Percentiles rank a stretch among this genome's conserved stretches.
Conservation (phyloP, 2,888 invertebrate species). For the Scaptomyza parva region DNA sequence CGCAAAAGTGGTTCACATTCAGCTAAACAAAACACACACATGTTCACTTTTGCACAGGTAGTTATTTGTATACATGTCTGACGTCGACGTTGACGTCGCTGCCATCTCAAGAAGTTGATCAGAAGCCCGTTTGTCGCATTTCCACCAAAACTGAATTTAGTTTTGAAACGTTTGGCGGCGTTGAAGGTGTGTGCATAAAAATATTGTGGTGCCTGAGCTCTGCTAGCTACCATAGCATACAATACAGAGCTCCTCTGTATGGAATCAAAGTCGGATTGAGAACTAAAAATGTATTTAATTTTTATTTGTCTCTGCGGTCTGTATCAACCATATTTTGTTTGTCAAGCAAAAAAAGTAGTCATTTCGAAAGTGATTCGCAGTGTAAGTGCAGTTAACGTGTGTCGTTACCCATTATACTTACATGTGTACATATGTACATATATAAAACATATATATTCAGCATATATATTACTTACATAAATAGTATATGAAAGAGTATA, state of each 20-base stretch:
- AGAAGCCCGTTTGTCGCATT: constrained; percentile 83
- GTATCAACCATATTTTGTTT: constrained; percentile 32
- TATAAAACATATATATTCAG: too few species aligned
- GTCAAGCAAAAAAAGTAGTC: constrained; percentile 11
- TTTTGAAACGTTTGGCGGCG: constrained; percentile 85
- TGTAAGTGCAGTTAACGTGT: constrained; percentile 60
- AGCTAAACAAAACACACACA: constrained; percentile 27
- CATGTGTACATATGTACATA: background rate
- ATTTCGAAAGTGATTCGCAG: constrained; percentile 60
- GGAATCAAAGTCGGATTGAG: constrained; percentile 11
- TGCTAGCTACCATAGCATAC: constrained; percentile 40
- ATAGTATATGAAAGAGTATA: constrained; percentile 15
- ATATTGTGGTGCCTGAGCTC: constrained; percentile 67
- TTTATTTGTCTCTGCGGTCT: constrained; percentile 46
- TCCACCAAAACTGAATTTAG: constrained; percentile 85
- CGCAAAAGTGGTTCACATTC: constrained; percentile 61
- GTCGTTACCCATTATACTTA: constrained; percentile 20
- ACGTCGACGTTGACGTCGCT: constrained; percentile 10
- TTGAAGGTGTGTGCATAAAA: constrained; percentile 81
- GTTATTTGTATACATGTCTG: constrained; percentile 42
- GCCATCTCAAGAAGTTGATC: constrained; percentile 78
- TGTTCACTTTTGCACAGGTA: constrained; percentile 22
- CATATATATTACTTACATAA: too few species aligned
- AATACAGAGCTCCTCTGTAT: constrained; percentile 32
- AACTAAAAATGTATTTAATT: constrained; percentile 21